A percentile compares a stretch with the other conserved stretches of the same genome.
Conservation (phyloP, 2,888 invertebrate species). For the Sclerodermus sp. region DNA sequence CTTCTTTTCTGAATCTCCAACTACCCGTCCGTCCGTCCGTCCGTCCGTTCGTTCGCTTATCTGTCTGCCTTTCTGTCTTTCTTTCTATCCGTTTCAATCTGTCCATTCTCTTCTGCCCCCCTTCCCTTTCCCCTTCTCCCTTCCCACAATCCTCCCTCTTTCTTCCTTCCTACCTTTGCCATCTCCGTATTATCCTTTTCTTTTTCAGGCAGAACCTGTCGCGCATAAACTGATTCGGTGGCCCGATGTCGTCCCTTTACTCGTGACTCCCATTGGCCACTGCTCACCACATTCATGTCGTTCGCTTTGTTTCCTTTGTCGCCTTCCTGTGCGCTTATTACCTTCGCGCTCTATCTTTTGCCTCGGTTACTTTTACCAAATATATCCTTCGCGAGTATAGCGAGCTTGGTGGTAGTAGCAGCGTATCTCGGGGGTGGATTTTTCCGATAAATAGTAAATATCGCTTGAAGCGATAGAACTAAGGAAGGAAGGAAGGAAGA, state of each 20-base stretch:
- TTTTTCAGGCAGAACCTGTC: slow-evolving; percentile 44
- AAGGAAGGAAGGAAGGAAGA: too few relatives aligned
- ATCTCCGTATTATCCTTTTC: slow-evolving; percentile 17
- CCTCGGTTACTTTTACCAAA: too few relatives aligned
- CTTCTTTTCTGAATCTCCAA: too few relatives aligned
- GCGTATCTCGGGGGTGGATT: too few relatives aligned
- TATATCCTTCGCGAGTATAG: too few relatives aligned
- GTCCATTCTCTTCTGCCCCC: slow-evolving; percentile 7
- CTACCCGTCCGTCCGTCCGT: too few relatives aligned
- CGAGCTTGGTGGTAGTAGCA: too few relatives aligned
- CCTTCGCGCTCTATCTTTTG: too few relatives aligned
- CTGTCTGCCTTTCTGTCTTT: not conserved
- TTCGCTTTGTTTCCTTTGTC: slow-evolving; percentile 33
- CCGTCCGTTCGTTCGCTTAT: too few relatives aligned
- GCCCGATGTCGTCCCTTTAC: slow-evolving; percentile 43
- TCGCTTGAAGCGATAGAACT: too few relatives aligned
- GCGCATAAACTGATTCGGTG: slow-evolving; percentile 51
- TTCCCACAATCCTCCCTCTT: slow-evolving; percentile 5
- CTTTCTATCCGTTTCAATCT: not conserved
- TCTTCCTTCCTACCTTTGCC: slow-evolving; percentile 6
- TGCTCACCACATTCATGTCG: slow-evolving; percentile 36
- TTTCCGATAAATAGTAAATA: too few relatives aligned
- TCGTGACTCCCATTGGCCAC: slow-evolving; percentile 40
- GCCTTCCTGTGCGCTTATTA: too few relatives aligned
- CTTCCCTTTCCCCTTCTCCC: slow-evolving; percentile 4